phyloP scores from a whole-genome alignment of 2,797 vertebrate species.

The Cygnus olor region DNA sequence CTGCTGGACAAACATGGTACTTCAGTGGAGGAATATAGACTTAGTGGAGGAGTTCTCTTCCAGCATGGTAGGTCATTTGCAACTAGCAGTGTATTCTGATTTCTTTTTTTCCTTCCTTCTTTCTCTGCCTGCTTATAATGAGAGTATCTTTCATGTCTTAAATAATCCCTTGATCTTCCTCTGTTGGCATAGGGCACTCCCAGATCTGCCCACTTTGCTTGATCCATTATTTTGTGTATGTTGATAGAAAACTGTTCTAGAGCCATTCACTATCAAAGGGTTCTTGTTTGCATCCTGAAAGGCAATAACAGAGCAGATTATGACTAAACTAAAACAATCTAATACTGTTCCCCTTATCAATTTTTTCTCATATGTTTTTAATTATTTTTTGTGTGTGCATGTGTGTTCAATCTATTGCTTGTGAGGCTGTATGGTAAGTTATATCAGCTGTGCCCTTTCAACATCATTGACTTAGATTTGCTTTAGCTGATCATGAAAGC shows the following conservation, averaged over 20 bases:
- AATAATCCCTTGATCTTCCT: not conserved
- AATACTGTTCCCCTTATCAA: fast-evolving
- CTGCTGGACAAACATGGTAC: not conserved
- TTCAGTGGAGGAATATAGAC: not conserved
- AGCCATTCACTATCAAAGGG: not conserved
- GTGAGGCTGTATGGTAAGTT: not conserved
- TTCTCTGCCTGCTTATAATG: not conserved
- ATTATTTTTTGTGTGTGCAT: not conserved
- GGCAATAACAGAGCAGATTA: too few species aligned
- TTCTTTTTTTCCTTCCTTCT: not conserved
- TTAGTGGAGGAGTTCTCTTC: not conserved
- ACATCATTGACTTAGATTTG: not conserved
- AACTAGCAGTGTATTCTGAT: not conserved
- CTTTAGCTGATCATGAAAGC: not conserved
- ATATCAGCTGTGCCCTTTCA: not conserved
- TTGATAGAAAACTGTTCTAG: not conserved
- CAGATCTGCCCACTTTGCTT: not conserved
- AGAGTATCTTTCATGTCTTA: not conserved
- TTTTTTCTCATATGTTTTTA: not conserved
- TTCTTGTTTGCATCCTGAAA: not conserved
- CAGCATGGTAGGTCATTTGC: not conserved
- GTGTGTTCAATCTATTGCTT: not conserved
- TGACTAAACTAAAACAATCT: not conserved
- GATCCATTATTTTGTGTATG: not conserved
- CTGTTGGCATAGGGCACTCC: not conserved